Conservation (phyloP, 1,140 invertebrate species). For the Cydia strobilella region DNA sequence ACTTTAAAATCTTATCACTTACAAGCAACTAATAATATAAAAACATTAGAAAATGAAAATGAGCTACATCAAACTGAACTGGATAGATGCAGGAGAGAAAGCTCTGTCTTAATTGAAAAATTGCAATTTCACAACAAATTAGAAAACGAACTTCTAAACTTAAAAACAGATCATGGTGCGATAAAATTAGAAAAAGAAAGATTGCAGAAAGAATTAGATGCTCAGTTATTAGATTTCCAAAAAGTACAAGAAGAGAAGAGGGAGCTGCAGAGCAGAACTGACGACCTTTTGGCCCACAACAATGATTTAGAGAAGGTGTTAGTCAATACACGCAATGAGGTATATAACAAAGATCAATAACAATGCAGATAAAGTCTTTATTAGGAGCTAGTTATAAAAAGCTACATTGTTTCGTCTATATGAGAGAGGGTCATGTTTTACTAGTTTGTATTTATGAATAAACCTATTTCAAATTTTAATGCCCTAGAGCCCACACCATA, state of each 20-base stretch:
- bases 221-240: slow-evolving; percentile 46
- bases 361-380: too few species aligned
- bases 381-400: too few species aligned
- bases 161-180: slow-evolving; percentile 45
- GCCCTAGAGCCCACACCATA: not conserved
- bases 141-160: slow-evolving; percentile 48
- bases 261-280: not conserved
- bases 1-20: slow-evolving; percentile 42
- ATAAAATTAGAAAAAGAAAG: slow-evolving; percentile 54
- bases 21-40: slow-evolving; percentile 44
- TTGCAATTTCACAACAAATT: slow-evolving; percentile 51
- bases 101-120: slow-evolving; percentile 47
- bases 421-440: too few species aligned
- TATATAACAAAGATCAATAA: slow-evolving; percentile 33
- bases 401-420: too few species aligned
- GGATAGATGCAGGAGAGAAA: slow-evolving; percentile 50
- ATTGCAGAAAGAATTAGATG: slow-evolving; percentile 50
- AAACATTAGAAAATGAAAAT: slow-evolving; percentile 51
- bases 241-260: slow-evolving; percentile 17
- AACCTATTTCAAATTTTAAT: too few species aligned
- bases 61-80: slow-evolving; percentile 43
- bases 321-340: slow-evolving; percentile 52
- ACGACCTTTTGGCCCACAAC: not conserved
- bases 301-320: slow-evolving; percentile 58
- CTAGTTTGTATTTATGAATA: too few species aligned